Conservation (phyloP, 1,140 invertebrate species). For the Zaprionus capensis region DNA sequence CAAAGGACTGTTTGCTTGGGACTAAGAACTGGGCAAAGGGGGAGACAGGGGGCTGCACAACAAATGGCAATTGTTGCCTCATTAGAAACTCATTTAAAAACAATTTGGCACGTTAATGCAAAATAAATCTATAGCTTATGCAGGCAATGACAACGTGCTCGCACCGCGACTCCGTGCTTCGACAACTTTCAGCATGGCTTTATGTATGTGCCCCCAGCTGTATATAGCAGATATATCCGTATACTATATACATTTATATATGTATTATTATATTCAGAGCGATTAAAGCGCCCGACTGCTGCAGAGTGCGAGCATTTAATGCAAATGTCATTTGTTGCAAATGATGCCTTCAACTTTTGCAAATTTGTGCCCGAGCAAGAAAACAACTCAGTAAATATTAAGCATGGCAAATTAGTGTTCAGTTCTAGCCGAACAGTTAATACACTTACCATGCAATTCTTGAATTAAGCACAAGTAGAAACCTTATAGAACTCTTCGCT, state of each 20-base stretch:
- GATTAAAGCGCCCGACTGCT: slow-evolving; percentile 25
- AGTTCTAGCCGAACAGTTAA: neutral
- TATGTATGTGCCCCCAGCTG: neutral
- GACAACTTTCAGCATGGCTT: slow-evolving; percentile 35
- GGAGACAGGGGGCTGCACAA: neutral
- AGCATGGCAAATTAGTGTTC: neutral
- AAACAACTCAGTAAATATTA: slow-evolving; percentile 1
- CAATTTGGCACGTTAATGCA: slow-evolving; percentile 82
- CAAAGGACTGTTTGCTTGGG: neutral
- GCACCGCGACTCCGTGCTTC: slow-evolving; percentile 14
- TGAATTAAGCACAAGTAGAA: neutral
- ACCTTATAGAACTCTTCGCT: neutral
- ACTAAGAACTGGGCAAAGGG: neutral
- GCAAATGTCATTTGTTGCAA: slow-evolving; percentile 73
- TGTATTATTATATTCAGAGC: slow-evolving; percentile 1
- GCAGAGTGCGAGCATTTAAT: slow-evolving; percentile 57
- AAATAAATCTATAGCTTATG: slow-evolving; percentile 83
- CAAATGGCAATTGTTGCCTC: slow-evolving; percentile 75
- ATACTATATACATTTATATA: slow-evolving; percentile 14
- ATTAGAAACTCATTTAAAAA: slow-evolving; percentile 83
- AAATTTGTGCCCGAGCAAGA: neutral
- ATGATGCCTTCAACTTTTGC: slow-evolving; percentile 63
- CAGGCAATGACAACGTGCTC: slow-evolving; percentile 52
- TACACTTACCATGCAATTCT: neutral
- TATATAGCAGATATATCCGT: neutral